These are phyloP conservation scores for Macaca nemestrina DNA, from an alignment of 2,113 vertebrate genomes.

Conservation along the genomic window DNA sequence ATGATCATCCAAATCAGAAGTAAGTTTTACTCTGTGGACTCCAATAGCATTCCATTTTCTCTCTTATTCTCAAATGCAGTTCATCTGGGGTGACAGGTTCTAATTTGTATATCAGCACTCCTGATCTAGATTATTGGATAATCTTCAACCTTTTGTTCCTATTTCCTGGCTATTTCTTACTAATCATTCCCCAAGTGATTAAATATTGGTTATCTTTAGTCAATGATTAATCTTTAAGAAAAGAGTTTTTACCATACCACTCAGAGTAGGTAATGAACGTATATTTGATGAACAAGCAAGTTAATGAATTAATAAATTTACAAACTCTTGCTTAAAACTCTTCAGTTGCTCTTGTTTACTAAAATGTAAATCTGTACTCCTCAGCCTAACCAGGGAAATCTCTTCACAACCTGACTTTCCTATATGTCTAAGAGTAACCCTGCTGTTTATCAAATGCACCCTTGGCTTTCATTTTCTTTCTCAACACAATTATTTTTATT, in stretches of 20 bases:
- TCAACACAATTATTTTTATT: not conserved
- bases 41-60: not conserved
- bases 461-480: not conserved
- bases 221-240: not conserved
- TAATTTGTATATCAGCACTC: not conserved
- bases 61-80: not conserved
- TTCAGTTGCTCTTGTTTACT: conserved; percentile 25
- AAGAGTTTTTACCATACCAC: not conserved
- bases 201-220: not conserved
- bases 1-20: not conserved
- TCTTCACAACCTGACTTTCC: not conserved
- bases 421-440: not conserved
- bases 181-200: not conserved
- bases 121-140: not conserved
- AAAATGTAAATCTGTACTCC: not conserved
- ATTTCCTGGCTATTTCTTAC: not conserved
- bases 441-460: not conserved
- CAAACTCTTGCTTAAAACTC: not conserved
- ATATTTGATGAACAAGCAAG: not conserved
- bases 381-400: not conserved
- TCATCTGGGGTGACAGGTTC: not conserved
- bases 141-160: not conserved
- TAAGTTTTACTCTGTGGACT: not conserved
- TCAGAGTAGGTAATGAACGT: not conserved
- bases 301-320: not conserved